Conservation (phyloP, 2,113 vertebrate genomes). For the Tenrec ecaudatus region DNA sequence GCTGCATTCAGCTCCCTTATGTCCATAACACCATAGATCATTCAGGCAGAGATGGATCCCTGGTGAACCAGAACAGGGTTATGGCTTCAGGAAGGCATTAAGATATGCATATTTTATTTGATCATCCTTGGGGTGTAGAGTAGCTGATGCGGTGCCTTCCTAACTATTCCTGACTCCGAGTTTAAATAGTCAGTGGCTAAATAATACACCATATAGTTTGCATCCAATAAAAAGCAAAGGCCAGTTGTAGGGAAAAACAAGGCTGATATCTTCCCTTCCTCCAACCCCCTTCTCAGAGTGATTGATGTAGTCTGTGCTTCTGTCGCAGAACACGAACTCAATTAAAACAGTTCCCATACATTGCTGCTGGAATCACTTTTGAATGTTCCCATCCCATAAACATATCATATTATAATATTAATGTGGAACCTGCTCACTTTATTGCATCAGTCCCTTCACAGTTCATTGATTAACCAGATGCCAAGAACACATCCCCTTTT, state of each 20-base stretch:
- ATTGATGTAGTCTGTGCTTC: constrained; percentile 68
- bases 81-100: constrained; percentile 64
- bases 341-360: constrained; percentile 79
- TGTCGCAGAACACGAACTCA: constrained; percentile 77
- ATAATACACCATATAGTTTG: constrained; percentile 28
- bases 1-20: constrained; percentile 58
- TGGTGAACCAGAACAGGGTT: constrained; percentile 54
- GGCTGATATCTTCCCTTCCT: constrained; percentile 17
- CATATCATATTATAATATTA: constrained; percentile 84
- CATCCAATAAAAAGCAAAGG: constrained; percentile 29
- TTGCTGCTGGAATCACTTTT: constrained; percentile 83
- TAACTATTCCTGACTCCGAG: constrained; percentile 6
- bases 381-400: constrained; percentile 84
- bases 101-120: constrained; percentile 74
- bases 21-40: constrained; percentile 68
- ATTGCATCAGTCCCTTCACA: constrained; percentile 85
- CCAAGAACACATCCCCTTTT: constrained; percentile 65
- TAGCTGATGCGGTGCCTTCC: constrained; percentile 41
- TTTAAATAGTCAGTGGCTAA: constrained; percentile 32
- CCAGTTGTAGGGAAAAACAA: constrained; percentile 19
- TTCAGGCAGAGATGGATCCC: constrained; percentile 61
- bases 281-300: background rate
- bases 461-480: constrained; percentile 83
- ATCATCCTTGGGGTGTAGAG: constrained; percentile 34
- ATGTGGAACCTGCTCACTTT: constrained; percentile 82